These are phyloP conservation scores for Saguinus imperator DNA, from an alignment of 2,113 vertebrate genomes.

Conservation along the genomic window DNA sequence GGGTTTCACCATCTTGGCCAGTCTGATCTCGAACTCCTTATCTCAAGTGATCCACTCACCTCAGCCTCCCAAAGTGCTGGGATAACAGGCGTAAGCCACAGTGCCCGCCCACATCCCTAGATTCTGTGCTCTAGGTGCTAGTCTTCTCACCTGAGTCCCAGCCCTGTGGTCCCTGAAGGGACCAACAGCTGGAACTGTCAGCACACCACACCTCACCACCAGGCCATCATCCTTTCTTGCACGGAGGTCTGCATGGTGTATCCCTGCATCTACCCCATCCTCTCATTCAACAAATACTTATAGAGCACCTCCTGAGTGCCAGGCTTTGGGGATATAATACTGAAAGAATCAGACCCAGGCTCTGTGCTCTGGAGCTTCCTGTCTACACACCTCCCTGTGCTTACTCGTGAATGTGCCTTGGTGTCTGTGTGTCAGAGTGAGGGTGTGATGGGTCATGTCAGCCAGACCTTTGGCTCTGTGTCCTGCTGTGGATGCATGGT, in stretches of 20 bases:
- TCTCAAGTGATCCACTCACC: too few relatives aligned
- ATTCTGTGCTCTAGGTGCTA: not conserved
- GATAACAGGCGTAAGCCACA: too few relatives aligned
- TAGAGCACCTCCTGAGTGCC: not conserved
- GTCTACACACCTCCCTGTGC: fast-evolving
- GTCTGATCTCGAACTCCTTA: too few relatives aligned
- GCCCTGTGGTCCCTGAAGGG: not conserved
- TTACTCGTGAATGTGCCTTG: fast-evolving
- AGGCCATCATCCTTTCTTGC: not conserved
- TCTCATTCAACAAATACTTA: not conserved
- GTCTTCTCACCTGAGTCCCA: not conserved
- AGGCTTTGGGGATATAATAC: not conserved
- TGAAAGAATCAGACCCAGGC: not conserved
- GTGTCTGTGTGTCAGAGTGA: not conserved
- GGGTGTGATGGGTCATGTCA: not conserved
- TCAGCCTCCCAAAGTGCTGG: too few relatives aligned
- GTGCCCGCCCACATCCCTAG: not conserved
- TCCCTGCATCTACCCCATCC: not conserved
- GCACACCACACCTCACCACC: too few relatives aligned
- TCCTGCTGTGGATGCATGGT: fast-evolving
- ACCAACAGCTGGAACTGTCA: not conserved
- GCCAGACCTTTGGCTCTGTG: not conserved
- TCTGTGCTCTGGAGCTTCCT: not conserved
- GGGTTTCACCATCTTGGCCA: too few relatives aligned
- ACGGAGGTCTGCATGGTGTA: not conserved